A percentile compares a stretch with the other conserved stretches of the same genome.
Conservation (phyloP, 53 echinoderm and acorn worm species). For the Holothuria scabra region DNA sequence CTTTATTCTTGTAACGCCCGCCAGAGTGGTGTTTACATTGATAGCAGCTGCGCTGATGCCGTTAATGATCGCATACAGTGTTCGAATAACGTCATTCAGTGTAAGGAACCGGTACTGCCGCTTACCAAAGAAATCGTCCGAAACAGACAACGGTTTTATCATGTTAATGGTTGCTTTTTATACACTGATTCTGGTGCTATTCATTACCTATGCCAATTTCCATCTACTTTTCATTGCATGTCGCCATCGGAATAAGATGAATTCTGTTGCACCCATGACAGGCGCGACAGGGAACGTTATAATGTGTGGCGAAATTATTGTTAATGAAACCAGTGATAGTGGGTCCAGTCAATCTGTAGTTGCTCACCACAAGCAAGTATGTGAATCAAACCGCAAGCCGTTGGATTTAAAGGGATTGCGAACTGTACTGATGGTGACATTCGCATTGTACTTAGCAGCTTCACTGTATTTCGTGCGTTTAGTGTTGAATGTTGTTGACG, state of each 20-base stretch:
- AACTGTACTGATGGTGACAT: conserved; percentile 9
- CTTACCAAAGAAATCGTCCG: not conserved
- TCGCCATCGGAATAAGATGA: not conserved
- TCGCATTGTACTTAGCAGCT: not conserved
- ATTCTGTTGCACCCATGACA: not conserved
- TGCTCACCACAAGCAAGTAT: no score
- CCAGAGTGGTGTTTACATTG: not conserved
- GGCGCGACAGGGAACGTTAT: not conserved
- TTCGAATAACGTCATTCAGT: not conserved
- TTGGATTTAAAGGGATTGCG: conserved; percentile 20
- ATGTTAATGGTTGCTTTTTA: not conserved
- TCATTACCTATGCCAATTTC: not conserved
- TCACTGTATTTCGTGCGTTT: not conserved
- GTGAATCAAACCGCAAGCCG: not conserved
- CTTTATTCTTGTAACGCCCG: not conserved
- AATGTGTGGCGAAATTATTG: not conserved
- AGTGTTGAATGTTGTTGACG: conserved; percentile 3
- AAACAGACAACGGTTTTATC: not conserved
- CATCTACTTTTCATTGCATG: not conserved
- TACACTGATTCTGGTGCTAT: not conserved
- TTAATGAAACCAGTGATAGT: not conserved
- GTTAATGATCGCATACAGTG: not conserved
- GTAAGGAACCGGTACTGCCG: not conserved
- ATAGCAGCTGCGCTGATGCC: not conserved
- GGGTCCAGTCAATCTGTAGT: not conserved